Evolutionary conservation across 35 echinoderm and acorn worm genomes (phyloP), one percentile per base, ranked within the genome.

Genomic region (Lytechinus pictus): DNA sequence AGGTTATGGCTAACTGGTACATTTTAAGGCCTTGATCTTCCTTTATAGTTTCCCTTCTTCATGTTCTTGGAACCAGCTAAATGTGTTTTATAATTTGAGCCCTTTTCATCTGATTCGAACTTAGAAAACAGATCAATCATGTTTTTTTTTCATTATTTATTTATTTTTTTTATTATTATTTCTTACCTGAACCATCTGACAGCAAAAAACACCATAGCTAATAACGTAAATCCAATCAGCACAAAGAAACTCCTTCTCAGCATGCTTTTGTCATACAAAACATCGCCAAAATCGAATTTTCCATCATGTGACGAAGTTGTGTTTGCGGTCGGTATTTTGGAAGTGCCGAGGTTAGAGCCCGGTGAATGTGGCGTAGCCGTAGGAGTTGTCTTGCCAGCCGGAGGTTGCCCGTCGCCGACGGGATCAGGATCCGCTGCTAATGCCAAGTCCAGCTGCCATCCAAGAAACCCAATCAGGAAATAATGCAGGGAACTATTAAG

Each of bases 171-270:
- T n/a, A n/a, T n/a, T n/a, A n/a, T n/a, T n/a, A n/a, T n/a, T n/a
- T n/a, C n/a, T 53, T 86, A 96, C 96, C 96, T 96, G 89, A 94
- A 56, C 55, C 79, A 94, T 94, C 57, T 94, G n/a, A 94, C 53
- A 21, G 86, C 96, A 94, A 96, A 96, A 86, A 55, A 96, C 27
- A 71, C 55, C 4, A 96, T 55, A 24, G 94, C 92, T 19, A 96
- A 57, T 29, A 52, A 28, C 13, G 96, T 94, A 88, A 94, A 44
- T 89, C 92, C 96, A 58, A 96, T 53, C 12, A 96, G 86, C 79
- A 96, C 93, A 60, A 86, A 96, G 86, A 96, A 94, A 71, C 54
- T 94, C 87, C 92, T 96, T 94, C 94, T 96, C 86, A 94, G 52
- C 88, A 90, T 90, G 28, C 88, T 54, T 52, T 44, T 52, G 52